Evolutionary conservation across 2,888 invertebrate genomes (phyloP).

Genomic region (Digitonthophagus gazella): DNA sequence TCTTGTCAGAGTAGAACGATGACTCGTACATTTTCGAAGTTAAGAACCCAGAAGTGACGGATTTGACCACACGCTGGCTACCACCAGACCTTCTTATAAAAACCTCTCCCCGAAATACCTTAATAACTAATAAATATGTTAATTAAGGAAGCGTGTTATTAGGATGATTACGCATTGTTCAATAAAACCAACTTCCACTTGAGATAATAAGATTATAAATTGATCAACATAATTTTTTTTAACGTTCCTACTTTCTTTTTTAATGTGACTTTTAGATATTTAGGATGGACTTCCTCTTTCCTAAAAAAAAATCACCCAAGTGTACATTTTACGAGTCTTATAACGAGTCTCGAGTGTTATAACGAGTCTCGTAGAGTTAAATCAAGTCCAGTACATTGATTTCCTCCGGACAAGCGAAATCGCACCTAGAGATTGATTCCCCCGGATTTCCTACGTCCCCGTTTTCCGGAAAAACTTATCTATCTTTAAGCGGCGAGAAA

Average conservation of each 20-base stretch:
- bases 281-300: too few species aligned
- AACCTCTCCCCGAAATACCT: neutral
- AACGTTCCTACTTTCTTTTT: too few species aligned
- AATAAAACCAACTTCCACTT: neutral
- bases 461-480: neutral
- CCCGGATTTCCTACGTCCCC: neutral
- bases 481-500: neutral
- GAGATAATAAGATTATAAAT: neutral
- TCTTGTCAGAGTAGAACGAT: neutral
- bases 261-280: too few species aligned
- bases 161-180: slow-evolving; percentile 13
- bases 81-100: slow-evolving; percentile 9
- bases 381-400: neutral
- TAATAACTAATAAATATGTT: slow-evolving; percentile 17
- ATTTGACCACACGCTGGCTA: slow-evolving; percentile 12
- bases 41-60: slow-evolving; percentile 15
- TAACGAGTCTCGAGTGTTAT: too few species aligned
- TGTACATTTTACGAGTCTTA: too few species aligned
- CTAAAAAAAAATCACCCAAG: neutral
- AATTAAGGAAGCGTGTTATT: slow-evolving; percentile 13
- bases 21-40: neutral
- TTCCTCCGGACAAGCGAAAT: neutral
- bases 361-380: too few species aligned
- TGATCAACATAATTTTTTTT: neutral
- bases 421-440: neutral